A percentile compares a stretch with the other conserved stretches of the same genome.
phyloP scores from a whole-genome alignment of 2,888 invertebrate genomes.

The Drosophila eohydei region DNA sequence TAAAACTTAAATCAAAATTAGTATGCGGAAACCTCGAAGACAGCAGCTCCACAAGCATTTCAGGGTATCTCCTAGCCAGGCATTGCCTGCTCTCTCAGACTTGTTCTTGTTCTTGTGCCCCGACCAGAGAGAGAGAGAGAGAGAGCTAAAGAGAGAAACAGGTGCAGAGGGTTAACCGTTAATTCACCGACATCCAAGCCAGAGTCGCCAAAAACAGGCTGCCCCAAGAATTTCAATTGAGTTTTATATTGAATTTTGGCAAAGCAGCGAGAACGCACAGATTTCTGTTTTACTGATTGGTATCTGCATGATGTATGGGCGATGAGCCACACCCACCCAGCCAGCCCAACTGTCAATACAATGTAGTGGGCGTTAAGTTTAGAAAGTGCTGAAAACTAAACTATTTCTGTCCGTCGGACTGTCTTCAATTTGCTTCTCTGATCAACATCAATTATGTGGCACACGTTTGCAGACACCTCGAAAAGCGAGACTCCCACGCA shows the following conservation, averaged over 20 bases:
- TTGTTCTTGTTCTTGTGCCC: constrained; percentile 35
- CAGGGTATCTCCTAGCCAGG: not conserved
- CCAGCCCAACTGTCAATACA: constrained; percentile 25
- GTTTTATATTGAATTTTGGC: constrained; percentile 22
- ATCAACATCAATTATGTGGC: constrained; percentile 72
- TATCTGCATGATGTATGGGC: constrained; percentile 70
- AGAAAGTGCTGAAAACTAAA: constrained; percentile 75
- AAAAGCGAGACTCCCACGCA: constrained; percentile 64
- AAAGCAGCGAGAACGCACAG: constrained; percentile 56
- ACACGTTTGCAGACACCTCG: constrained; percentile 70
- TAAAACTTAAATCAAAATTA: not conserved
- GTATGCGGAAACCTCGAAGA: no score
- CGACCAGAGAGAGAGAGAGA: not conserved
- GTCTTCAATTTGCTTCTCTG: constrained; percentile 1
- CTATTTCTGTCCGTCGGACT: constrained; percentile 56
- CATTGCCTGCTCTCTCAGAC: constrained; percentile 6
- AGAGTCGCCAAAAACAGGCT: constrained; percentile 46
- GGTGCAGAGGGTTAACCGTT: constrained; percentile 49
- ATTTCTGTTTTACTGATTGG: constrained; percentile 47
- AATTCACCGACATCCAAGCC: constrained; percentile 63
- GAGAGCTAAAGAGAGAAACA: not conserved
- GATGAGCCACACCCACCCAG: constrained; percentile 49
- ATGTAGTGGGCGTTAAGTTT: constrained; percentile 37
- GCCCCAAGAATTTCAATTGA: constrained; percentile 65
- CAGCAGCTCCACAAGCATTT: accelerated